Evolutionary conservation across 2,797 vertebrate genomes (phyloP), one percentile per base, ranked within the genome.

Genomic region (Scyliorhinus canicula): DNA sequence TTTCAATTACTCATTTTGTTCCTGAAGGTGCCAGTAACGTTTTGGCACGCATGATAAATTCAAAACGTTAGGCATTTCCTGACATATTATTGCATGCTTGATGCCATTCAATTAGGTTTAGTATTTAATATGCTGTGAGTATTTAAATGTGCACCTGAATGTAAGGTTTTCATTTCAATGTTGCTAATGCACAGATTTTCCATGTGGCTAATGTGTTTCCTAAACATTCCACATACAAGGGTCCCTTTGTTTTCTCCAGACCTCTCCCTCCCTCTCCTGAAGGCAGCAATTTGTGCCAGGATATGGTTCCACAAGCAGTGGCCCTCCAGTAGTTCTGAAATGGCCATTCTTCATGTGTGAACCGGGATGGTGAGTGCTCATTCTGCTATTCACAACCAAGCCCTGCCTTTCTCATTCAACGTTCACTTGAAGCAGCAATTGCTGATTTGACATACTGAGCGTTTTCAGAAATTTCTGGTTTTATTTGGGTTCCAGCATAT

Each of bases 211-310:
- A 69, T 69, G 40, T 93, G 9, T 93, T 93, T 93, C 65, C 91
- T 93, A 93, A 93, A 71, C 67, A 93, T 93, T 69, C 93, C 67
- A 93, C 67, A 65, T 93, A 93, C 93, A 93, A 69, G 65, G 67
- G 67, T 93, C 93, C 93, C 93, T 93, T 93, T 93, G 93, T 71
- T 69, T 93, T 69, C 93, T 93, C 93, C 93, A 67, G 63, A 67
- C 93, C 57, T 91, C 63, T 91, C 88, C 93, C 93, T 93, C 31
- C 93, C 88, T 65, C 60, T 91, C 88, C 60, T 91, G 88, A 91
- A 91, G 88, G 88, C 88, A 91, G 88, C 57, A 91, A 40, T 65
- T 91, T 91, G 88, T 91, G 88, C 88, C 93, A 93, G 67, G 63
- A 93, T 69, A 93, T 69, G 47, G 93, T 93, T 93, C 93, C 93